Evolutionary conservation across 1,140 invertebrate genomes (phyloP).

Genomic region (Pseudomyrmex flavicornis): DNA sequence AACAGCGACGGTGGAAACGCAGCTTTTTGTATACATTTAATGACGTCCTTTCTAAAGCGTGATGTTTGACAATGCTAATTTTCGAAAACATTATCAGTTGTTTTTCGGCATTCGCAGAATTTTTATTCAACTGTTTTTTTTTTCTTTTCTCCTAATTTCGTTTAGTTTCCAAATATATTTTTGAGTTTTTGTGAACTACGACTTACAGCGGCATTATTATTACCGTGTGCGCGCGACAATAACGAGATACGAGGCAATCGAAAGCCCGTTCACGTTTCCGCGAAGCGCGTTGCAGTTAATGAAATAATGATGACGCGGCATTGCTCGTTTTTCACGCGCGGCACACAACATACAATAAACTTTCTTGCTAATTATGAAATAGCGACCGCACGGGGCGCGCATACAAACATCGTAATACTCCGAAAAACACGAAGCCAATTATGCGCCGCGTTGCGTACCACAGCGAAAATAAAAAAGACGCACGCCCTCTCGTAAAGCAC

Average conservation of each 20-base stretch:
- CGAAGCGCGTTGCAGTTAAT: slow-evolving; percentile 57
- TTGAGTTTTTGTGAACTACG: too few species aligned
- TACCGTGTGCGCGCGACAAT: not conserved
- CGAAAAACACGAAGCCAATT: slow-evolving; percentile 77
- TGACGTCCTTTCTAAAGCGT: slow-evolving; percentile 7
- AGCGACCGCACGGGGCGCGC: slow-evolving; percentile 63
- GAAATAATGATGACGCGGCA: slow-evolving; percentile 68
- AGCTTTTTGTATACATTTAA: not conserved
- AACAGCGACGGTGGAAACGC: not conserved
- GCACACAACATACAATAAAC: slow-evolving; percentile 64
- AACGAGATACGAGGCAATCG: slow-evolving; percentile 28
- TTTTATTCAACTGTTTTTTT: too few species aligned
- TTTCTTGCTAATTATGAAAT: slow-evolving; percentile 79
- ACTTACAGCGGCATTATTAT: too few species aligned
- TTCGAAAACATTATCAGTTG: not conserved
- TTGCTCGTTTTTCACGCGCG: slow-evolving; percentile 67
- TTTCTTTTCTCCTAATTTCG: too few species aligned
- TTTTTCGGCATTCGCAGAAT: too few species aligned
- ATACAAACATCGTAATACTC: slow-evolving; percentile 75
- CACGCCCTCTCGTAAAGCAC: slow-evolving; percentile 71
- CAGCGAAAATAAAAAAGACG: slow-evolving; percentile 58
- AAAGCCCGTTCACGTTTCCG: not conserved
- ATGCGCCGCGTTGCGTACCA: slow-evolving; percentile 65
- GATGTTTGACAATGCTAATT: not conserved
- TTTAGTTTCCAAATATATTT: too few species aligned